These are phyloP conservation scores for Ceramica pisi DNA, from an alignment of 2,888 invertebrate species.

Conservation along the genomic window DNA sequence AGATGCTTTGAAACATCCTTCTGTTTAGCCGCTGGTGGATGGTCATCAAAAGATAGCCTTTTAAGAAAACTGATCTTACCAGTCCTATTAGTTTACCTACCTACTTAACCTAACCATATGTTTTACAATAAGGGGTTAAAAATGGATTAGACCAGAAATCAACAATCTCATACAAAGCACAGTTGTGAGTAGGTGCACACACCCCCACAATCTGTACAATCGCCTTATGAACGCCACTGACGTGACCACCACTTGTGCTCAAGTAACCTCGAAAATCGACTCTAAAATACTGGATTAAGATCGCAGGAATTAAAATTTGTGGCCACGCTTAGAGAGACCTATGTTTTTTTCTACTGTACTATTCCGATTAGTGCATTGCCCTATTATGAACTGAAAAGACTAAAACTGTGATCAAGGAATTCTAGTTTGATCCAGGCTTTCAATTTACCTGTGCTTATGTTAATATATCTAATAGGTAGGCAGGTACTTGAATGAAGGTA, in stretches of 20 bases:
- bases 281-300: background rate
- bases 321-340: too few species aligned
- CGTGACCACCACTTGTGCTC: background rate
- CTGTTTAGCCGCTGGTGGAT: background rate
- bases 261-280: background rate
- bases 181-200: background rate
- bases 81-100: too few species aligned
- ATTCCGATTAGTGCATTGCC: too few species aligned
- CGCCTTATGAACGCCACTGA: background rate
- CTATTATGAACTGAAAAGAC: too few species aligned
- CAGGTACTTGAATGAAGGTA: too few species aligned
- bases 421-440: too few species aligned
- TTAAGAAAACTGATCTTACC: background rate
- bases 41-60: background rate
- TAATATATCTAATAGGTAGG: too few species aligned
- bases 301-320: background rate
- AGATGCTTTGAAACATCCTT: background rate
- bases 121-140: background rate
- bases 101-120: background rate
- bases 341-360: background rate
- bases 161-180: background rate
- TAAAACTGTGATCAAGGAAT: too few species aligned
- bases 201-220: too few species aligned
- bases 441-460: too few species aligned
- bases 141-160: background rate